phyloP scores from a whole-genome alignment of 2,113 vertebrate species.

The Uria lomvia region DNA sequence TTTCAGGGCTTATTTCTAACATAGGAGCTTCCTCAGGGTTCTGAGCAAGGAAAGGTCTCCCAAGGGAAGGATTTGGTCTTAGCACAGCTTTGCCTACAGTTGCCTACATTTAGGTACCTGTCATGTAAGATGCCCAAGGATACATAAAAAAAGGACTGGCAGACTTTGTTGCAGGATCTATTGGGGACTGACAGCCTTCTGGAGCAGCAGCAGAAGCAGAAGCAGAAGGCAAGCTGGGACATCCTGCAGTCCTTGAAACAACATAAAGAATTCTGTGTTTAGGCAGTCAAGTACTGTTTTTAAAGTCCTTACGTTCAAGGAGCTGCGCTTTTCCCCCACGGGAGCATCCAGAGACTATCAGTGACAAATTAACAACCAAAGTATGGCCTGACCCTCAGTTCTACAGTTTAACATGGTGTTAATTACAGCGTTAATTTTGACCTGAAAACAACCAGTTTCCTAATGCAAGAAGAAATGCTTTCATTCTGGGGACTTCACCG shows the following conservation, averaged over 20 bases:
- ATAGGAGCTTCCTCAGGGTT: neutral
- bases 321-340: neutral
- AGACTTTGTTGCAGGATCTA: neutral
- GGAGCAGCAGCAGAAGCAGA: neutral
- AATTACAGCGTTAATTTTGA: neutral
- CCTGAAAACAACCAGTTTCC: neutral
- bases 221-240: neutral
- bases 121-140: neutral
- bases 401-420: neutral
- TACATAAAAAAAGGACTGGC: neutral
- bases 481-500: neutral
- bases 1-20: neutral
- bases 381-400: neutral
- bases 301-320: neutral
- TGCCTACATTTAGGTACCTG: neutral
- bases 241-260: neutral
- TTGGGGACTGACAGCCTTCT: neutral
- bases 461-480: neutral
- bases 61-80: neutral
- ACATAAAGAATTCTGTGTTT: neutral
- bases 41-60: neutral
- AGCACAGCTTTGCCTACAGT: neutral
- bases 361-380: neutral
- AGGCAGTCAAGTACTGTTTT: neutral
- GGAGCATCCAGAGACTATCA: neutral